A percentile compares a stretch with the other conserved stretches of the same genome.
These are phyloP conservation scores for Lepidochrysops patricia DNA, from an alignment of 2,888 invertebrate species.

Conservation along the genomic window DNA sequence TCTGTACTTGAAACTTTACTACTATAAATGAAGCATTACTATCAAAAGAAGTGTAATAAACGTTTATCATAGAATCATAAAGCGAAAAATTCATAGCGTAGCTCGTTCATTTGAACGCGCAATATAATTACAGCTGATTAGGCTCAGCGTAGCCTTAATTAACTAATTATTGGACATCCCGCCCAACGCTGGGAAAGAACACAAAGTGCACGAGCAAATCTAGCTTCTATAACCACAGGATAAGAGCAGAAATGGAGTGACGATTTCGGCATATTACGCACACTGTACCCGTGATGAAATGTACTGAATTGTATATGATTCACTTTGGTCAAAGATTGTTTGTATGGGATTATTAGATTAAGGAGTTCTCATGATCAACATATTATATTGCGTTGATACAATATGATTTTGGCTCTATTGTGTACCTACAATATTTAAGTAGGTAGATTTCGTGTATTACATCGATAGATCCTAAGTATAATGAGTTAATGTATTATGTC, in stretches of 20 bases:
- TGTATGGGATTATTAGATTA: conserved; percentile 9
- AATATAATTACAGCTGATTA: conserved; percentile 63
- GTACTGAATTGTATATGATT: conserved; percentile 26
- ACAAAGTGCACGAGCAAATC: background rate
- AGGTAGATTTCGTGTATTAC: too few species aligned
- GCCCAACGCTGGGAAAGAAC: background rate
- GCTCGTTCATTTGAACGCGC: conserved; percentile 30
- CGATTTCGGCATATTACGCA: background rate
- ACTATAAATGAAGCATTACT: too few species aligned
- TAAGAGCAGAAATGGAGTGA: background rate
- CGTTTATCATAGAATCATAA: background rate
- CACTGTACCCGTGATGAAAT: conserved; percentile 3
- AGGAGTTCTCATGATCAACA: background rate
- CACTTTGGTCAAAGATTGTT: conserved; percentile 25
- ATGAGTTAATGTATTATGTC: too few species aligned
- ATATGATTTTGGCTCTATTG: background rate
- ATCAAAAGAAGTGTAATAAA: background rate
- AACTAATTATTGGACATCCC: conserved; percentile 45
- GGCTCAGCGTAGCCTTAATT: conserved; percentile 48
- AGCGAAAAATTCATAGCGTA: background rate
- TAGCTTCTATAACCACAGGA: background rate
- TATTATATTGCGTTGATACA: background rate
- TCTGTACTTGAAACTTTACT: background rate
- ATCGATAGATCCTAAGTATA: too few species aligned
- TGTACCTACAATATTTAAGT: too few species aligned